Conservation (phyloP, 1,140 invertebrate species). For the Nixonia krombeini region DNA sequence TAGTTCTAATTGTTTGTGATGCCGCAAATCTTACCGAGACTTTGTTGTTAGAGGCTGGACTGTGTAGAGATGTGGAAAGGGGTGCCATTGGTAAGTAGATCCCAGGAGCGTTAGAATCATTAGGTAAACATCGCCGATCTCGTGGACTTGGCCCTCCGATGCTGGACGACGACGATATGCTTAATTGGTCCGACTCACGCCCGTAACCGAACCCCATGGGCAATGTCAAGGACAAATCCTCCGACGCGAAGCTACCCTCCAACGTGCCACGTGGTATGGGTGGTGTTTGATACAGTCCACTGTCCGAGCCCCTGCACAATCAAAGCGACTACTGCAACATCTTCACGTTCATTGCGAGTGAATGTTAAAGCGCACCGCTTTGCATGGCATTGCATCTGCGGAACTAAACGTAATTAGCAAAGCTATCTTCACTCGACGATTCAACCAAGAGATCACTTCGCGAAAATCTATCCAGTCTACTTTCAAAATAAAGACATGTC, state of each 20-base stretch:
- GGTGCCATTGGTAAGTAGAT: constrained; percentile 74
- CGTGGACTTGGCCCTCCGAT: constrained; percentile 70
- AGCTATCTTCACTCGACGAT: too few species aligned
- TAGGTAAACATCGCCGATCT: constrained; percentile 66
- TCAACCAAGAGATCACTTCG: too few species aligned
- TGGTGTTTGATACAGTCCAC: constrained; percentile 74
- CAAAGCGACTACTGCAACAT: constrained; percentile 18
- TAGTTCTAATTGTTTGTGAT: too few species aligned
- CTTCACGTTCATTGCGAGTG: not conserved
- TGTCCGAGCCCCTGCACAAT: constrained; percentile 73
- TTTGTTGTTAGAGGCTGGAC: constrained; percentile 69
- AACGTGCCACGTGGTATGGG: constrained; percentile 72
- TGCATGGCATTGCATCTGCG: constrained; percentile 22
- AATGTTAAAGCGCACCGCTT: not conserved
- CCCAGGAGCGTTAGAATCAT: constrained; percentile 62
- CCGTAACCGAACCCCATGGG: constrained; percentile 60
- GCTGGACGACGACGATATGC: constrained; percentile 72
- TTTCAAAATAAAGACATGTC: too few species aligned
- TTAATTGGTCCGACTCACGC: constrained; percentile 72
- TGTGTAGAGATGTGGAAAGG: constrained; percentile 65
- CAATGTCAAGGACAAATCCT: constrained; percentile 72
- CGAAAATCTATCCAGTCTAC: too few species aligned
- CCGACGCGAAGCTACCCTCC: constrained; percentile 73
- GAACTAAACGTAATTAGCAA: constrained; percentile 32
- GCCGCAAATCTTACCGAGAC: constrained; percentile 67